Conservation (phyloP, 2,113 vertebrate genomes). For the Pterophyllum scalare region DNA sequence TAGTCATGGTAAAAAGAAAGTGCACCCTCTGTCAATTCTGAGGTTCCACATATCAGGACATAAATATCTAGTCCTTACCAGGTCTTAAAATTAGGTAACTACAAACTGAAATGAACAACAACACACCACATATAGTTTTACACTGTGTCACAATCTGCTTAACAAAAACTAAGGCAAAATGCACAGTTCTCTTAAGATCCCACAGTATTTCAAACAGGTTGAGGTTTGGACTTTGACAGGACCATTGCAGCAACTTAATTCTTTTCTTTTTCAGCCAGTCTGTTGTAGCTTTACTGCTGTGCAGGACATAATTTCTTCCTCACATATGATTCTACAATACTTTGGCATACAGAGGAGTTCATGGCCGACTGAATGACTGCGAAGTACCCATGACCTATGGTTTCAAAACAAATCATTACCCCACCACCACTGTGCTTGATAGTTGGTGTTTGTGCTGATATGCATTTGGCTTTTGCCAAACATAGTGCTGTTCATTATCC, state of each 20-base stretch:
- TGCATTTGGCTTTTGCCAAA: neutral
- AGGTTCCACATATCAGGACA: accelerated
- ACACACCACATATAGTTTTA: neutral
- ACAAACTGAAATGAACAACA: neutral
- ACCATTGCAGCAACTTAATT: no score
- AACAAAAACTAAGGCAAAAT: neutral
- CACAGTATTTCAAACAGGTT: no score
- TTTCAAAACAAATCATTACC: neutral
- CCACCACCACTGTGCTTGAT: neutral
- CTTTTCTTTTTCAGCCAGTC: no score
- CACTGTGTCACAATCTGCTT: neutral
- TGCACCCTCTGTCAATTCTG: neutral
- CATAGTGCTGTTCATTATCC: accelerated
- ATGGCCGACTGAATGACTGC: neutral
- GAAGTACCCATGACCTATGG: neutral
- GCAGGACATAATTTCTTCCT: no score
- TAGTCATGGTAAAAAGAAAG: neutral
- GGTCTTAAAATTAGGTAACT: neutral
- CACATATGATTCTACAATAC: neutral
- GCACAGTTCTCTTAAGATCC: neutral
- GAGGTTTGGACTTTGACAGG: no score
- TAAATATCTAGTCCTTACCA: neutral
- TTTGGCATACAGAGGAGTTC: neutral
- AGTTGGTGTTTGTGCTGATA: neutral
- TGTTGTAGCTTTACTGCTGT: no score